These are phyloP conservation scores for Cochlearius cochlearius DNA, from an alignment of 2,113 vertebrate species.

Conservation along the genomic window DNA sequence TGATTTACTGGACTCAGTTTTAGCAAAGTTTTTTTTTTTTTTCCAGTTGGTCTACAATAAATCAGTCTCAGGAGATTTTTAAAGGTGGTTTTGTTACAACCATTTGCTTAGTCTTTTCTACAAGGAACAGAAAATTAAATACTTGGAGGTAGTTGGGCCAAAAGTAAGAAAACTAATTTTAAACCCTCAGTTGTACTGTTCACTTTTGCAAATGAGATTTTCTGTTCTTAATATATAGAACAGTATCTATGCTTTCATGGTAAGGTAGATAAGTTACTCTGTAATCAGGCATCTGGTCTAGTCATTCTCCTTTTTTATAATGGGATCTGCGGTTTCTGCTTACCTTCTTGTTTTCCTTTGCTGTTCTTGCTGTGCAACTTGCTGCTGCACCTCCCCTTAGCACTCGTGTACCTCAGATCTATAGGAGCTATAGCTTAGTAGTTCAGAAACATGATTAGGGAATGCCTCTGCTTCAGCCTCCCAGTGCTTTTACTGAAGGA, in stretches of 20 bases:
- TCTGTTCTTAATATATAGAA: not conserved
- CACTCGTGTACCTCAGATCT: not conserved
- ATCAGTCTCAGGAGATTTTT: not conserved
- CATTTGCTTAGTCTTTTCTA: not conserved
- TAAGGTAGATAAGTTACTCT: not conserved
- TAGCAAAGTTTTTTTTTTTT: not conserved
- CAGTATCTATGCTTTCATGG: not conserved
- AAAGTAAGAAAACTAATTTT: not conserved
- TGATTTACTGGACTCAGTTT: not conserved
- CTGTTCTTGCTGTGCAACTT: accelerated
- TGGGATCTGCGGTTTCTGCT: not conserved
- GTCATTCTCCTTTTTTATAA: not conserved
- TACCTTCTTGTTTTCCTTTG: not conserved
- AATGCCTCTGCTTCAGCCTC: not conserved
- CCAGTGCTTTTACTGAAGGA: not conserved
- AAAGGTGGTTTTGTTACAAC: not conserved
- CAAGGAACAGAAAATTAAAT: not conserved
- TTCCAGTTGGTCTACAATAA: not conserved
- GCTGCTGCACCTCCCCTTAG: not conserved
- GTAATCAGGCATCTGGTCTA: not conserved
- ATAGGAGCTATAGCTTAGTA: not conserved
- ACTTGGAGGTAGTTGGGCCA: not conserved
- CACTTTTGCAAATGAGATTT: not conserved
- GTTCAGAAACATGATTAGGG: not conserved
- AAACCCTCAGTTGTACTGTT: not conserved